These are phyloP conservation scores for Hycleus phaleratus DNA, from an alignment of 1,140 invertebrate species.

Conservation along the genomic window DNA sequence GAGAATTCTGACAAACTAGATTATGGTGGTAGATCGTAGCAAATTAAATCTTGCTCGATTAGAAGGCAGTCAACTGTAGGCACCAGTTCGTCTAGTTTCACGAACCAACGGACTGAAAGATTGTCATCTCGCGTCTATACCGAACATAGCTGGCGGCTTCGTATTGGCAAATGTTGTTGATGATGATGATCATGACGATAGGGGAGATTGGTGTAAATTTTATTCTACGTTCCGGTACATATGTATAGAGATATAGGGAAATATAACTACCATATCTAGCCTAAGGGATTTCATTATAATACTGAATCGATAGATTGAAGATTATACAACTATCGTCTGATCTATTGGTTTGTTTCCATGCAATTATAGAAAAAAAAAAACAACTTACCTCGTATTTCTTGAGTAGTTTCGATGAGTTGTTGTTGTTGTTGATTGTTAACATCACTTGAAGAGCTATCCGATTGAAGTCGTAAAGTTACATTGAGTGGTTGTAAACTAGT, in stretches of 20 bases:
- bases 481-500: constrained; percentile 45
- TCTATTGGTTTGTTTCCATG: too few species aligned
- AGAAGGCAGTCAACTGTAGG: constrained; percentile 18
- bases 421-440: constrained; percentile 13
- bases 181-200: too few species aligned
- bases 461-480: constrained; percentile 46
- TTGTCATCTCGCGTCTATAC: constrained; percentile 16
- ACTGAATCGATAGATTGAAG: too few species aligned
- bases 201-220: too few species aligned
- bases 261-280: too few species aligned
- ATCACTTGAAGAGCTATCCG: constrained; percentile 8
- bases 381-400: constrained; percentile 35
- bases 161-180: too few species aligned
- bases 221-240: too few species aligned
- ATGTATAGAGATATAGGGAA: too few species aligned
- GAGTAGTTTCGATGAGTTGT: constrained; percentile 30
- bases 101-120: constrained; percentile 27
- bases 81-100: constrained; percentile 23
- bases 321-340: too few species aligned
- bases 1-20: too few species aligned
- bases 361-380: not conserved
- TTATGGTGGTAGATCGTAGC: not conserved
- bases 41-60: constrained; percentile 31
- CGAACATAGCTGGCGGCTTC: constrained; percentile 4
- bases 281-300: too few species aligned